These are phyloP conservation scores for Ispidina lecontei DNA, from an alignment of 2,797 vertebrate genomes.

Conservation along the genomic window DNA sequence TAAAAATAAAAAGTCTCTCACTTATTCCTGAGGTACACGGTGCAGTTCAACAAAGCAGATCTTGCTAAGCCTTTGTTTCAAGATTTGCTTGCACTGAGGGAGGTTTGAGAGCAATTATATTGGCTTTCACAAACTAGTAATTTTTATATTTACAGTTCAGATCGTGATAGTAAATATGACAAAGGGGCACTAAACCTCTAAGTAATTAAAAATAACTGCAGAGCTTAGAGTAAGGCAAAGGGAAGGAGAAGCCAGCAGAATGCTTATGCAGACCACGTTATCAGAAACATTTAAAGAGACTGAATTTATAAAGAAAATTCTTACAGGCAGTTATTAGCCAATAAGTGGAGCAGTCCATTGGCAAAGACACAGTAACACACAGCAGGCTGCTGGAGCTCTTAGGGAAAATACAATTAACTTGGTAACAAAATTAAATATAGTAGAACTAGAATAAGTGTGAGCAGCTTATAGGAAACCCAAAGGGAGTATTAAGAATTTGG, in stretches of 20 bases:
- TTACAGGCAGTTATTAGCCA: slow-evolving; percentile 53
- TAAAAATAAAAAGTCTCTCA: not conserved
- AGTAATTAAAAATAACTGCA: not conserved
- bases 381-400: slow-evolving; percentile 46
- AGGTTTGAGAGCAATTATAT: slow-evolving; percentile 17
- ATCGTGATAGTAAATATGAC: slow-evolving; percentile 49
- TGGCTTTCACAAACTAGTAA: slow-evolving; percentile 11
- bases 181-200: slow-evolving; percentile 22
- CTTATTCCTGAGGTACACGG: not conserved
- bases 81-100: slow-evolving; percentile 13
- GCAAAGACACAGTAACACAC: slow-evolving; percentile 45
- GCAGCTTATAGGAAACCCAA: slow-evolving; percentile 52
- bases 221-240: not conserved
- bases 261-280: not conserved
- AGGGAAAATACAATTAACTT: slow-evolving; percentile 68
- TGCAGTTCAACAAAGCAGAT: not conserved
- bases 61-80: slow-evolving; percentile 23
- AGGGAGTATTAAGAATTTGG: slow-evolving; percentile 58
- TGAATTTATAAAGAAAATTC: slow-evolving; percentile 34
- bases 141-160: slow-evolving; percentile 15
- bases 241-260: not conserved
- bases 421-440: slow-evolving; percentile 65
- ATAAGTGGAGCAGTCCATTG: slow-evolving; percentile 51
- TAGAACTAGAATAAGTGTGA: slow-evolving; percentile 50
- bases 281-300: slow-evolving; percentile 23